These are phyloP conservation scores for Vireo griseus DNA, from an alignment of 2,797 vertebrate species.

Conservation along the genomic window DNA sequence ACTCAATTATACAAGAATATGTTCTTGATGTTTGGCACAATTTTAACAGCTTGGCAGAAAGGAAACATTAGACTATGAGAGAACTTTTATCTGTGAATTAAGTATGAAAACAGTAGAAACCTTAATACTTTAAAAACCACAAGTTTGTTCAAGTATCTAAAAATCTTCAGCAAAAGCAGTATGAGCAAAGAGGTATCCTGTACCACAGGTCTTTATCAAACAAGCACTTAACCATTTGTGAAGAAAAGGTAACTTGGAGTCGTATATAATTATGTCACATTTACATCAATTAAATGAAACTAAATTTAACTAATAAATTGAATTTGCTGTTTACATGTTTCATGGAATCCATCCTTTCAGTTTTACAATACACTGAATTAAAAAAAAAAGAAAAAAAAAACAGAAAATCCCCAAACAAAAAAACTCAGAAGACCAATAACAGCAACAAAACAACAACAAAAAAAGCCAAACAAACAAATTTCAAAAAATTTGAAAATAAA, in stretches of 20 bases:
- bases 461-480: neutral
- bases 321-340: neutral
- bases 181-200: neutral
- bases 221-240: neutral
- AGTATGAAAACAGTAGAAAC: conserved; percentile 26
- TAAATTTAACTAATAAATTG: neutral
- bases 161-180: neutral
- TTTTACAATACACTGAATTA: neutral
- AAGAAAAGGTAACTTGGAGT: neutral
- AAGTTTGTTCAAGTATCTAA: neutral
- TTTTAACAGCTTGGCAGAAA: conserved; percentile 74
- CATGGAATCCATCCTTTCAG: neutral
- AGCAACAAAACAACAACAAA: neutral
- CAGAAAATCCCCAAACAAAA: neutral
- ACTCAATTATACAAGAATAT: conserved; percentile 46
- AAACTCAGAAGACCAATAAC: neutral
- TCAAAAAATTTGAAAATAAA: too few species aligned
- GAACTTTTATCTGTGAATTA: conserved; percentile 65
- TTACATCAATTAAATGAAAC: neutral
- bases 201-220: neutral
- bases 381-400: neutral
- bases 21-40: conserved; percentile 69
- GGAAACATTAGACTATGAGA: conserved; percentile 64
- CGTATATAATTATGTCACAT: neutral
- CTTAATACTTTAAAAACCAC: neutral